Percentiles rank a stretch among this genome's conserved stretches.
phyloP scores from a whole-genome alignment of 2,797 vertebrate species.

The Halcyon leucocephala region DNA sequence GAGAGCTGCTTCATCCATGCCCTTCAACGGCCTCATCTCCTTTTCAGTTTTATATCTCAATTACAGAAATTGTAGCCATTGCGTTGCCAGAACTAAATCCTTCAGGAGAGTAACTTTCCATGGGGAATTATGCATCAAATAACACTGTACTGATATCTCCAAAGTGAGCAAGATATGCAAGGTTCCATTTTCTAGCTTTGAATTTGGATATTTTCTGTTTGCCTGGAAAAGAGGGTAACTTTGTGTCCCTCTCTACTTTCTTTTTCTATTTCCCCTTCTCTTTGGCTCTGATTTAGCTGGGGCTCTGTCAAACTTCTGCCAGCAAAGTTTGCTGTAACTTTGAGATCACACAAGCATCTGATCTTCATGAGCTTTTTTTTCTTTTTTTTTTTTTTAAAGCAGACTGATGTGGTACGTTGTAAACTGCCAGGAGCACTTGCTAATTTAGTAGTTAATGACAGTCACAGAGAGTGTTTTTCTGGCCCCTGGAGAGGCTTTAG shows the following conservation, averaged over 20 bases:
- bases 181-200: not conserved
- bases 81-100: not conserved
- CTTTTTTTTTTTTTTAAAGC: not conserved
- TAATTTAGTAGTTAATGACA: conserved; percentile 70
- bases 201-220: not conserved
- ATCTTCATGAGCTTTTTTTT: not conserved
- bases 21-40: not conserved
- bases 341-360: not conserved
- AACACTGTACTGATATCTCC: not conserved
- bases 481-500: conserved; percentile 73
- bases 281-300: not conserved
- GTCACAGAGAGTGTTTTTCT: conserved; percentile 53
- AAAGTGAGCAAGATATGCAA: not conserved
- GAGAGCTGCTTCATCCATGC: not conserved
- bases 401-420: conserved; percentile 21
- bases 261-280: not conserved
- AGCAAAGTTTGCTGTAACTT: conserved; percentile 30
- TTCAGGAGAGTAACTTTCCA: not conserved
- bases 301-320: conserved; percentile 1
- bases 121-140: not conserved
- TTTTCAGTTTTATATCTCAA: not conserved
- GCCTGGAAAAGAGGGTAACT: not conserved
- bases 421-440: conserved; percentile 58
- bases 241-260: not conserved
- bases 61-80: not conserved